phyloP scores from a whole-genome alignment of 2,888 invertebrate species.

The Lathronympha strigana region DNA sequence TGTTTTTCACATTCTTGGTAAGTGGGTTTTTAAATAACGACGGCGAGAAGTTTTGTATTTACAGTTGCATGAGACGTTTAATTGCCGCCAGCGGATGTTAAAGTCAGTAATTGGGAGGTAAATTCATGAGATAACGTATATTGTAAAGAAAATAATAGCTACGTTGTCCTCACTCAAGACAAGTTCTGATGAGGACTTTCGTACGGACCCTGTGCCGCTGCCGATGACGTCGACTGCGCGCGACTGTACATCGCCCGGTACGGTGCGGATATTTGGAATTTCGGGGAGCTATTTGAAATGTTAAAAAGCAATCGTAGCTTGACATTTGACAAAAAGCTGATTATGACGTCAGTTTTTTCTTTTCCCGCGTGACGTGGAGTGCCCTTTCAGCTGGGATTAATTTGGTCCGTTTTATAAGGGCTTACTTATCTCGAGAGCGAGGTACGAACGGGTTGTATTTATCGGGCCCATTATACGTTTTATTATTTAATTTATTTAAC shows the following conservation, averaged over 20 bases:
- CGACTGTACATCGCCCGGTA: constrained; percentile 53
- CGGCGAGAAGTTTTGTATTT: constrained; percentile 74
- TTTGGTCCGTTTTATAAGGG: constrained; percentile 81
- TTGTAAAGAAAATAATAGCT: constrained; percentile 54
- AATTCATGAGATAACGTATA: constrained; percentile 71
- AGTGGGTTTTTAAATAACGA: constrained; percentile 76
- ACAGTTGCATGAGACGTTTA: constrained; percentile 80
- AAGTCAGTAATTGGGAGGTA: constrained; percentile 77
- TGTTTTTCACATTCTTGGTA: constrained; percentile 76
- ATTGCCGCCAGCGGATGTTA: constrained; percentile 76
- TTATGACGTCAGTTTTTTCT: constrained; percentile 80
- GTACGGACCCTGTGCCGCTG: constrained; percentile 35
- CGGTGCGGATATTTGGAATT: constrained; percentile 54
- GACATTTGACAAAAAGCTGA: constrained; percentile 83
- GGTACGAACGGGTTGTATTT: constrained; percentile 80
- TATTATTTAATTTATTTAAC: constrained; percentile 85
- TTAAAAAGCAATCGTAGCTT: constrained; percentile 74
- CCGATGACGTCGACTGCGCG: constrained; percentile 39
- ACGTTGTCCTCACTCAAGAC: constrained; percentile 34
- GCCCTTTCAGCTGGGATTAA: constrained; percentile 81
- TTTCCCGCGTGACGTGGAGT: constrained; percentile 63
- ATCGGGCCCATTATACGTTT: constrained; percentile 81
- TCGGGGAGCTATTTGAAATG: constrained; percentile 74
- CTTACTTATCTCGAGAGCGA: constrained; percentile 77
- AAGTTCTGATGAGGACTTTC: constrained; percentile 17